Evolutionary conservation across 2,113 vertebrate species (phyloP).

Genomic region (Dasyurus viverrinus): DNA sequence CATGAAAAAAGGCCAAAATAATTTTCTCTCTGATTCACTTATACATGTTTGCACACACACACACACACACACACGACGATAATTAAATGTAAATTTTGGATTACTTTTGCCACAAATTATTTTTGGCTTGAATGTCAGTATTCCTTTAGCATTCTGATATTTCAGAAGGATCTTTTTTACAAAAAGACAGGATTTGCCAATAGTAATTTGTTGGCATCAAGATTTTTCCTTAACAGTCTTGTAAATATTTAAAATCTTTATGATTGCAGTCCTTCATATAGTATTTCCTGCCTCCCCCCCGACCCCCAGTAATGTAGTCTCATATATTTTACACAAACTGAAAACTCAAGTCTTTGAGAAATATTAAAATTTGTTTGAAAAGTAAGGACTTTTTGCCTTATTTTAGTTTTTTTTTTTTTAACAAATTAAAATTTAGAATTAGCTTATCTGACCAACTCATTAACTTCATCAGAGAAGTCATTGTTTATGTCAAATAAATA

Average conservation of each 20-base stretch:
- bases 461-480: slow-evolving; percentile 35
- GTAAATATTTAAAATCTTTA: slow-evolving; percentile 54
- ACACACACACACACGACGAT: slow-evolving; percentile 41
- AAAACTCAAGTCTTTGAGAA: slow-evolving; percentile 72
- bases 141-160: slow-evolving; percentile 7
- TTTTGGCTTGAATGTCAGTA: slow-evolving; percentile 59
- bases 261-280: slow-evolving; percentile 69
- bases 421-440: slow-evolving; percentile 45
- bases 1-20: slow-evolving; percentile 60
- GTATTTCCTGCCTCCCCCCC: slow-evolving; percentile 34
- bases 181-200: slow-evolving; percentile 64
- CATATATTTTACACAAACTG: slow-evolving; percentile 78
- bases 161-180: slow-evolving; percentile 68
- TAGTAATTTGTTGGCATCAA: slow-evolving; percentile 61
- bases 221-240: slow-evolving; percentile 65
- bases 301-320: slow-evolving; percentile 47
- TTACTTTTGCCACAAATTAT: slow-evolving; percentile 73
- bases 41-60: background rate
- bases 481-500: slow-evolving; percentile 16
- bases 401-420: slow-evolving; percentile 50
- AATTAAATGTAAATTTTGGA: slow-evolving; percentile 43
- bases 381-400: slow-evolving; percentile 72
- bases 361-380: slow-evolving; percentile 82
- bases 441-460: slow-evolving; percentile 17
- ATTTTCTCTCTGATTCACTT: slow-evolving; percentile 59